These are phyloP conservation scores for Huso huso DNA, from an alignment of 2,797 vertebrate genomes.

Conservation along the genomic window DNA sequence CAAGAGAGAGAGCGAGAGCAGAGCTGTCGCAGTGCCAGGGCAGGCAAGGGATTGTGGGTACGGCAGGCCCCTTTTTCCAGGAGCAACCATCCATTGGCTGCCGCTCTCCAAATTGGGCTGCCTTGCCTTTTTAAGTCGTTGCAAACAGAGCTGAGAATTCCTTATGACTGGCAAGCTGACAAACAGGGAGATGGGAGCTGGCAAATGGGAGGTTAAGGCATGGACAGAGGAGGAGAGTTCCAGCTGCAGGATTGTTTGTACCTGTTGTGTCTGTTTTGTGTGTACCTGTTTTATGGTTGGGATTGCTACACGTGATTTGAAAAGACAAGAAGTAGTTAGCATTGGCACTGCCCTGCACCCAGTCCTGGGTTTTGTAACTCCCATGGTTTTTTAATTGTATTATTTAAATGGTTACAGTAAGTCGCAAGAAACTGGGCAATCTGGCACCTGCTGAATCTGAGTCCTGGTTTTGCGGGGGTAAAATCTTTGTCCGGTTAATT, in stretches of 20 bases:
- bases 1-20: conserved; percentile 5
- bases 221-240: conserved; percentile 31
- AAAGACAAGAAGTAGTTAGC: no score
- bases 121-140: conserved; percentile 90
- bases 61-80: conserved; percentile 38
- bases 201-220: conserved; percentile 72
- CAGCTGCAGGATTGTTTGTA: conserved; percentile 31
- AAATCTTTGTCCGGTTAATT: no score
- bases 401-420: no score
- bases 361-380: no score
- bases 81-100: conserved; percentile 71
- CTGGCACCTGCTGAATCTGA: no score
- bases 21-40: conserved; percentile 29
- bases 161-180: conserved; percentile 75
- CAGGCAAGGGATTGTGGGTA: conserved; percentile 31
- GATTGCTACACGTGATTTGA: no score
- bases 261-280: no score
- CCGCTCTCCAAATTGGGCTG: conserved; percentile 78
- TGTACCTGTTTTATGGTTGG: no score
- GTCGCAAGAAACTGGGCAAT: no score
- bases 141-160: conserved; percentile 81
- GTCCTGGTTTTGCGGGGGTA: no score
- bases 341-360: no score
- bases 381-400: no score
- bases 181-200: conserved; percentile 73